Conservation (phyloP, 2,797 vertebrate genomes). For the Astyanax mexicanus region DNA sequence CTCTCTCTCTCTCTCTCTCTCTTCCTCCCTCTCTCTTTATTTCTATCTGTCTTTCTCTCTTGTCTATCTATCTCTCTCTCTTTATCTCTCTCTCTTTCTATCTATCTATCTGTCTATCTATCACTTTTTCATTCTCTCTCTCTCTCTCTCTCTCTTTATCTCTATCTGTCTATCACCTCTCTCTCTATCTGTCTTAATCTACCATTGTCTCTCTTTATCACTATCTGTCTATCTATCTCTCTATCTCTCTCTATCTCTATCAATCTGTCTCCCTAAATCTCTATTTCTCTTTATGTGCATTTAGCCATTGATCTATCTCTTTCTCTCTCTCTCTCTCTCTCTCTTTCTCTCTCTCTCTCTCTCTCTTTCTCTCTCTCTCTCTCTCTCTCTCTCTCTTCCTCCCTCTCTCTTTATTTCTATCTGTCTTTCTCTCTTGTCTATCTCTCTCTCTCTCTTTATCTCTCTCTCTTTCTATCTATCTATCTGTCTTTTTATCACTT, state of each 20-base stretch:
- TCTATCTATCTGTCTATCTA: too few relatives aligned
- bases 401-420: background rate
- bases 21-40: too few relatives aligned
- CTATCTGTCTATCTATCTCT: background rate
- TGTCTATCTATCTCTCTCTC: conserved; percentile 59
- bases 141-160: background rate
- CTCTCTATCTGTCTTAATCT: too few relatives aligned
- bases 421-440: too few relatives aligned
- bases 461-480: background rate
- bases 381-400: background rate
- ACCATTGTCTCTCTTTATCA: background rate
- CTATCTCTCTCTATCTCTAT: background rate
- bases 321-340: conserved; percentile 24
- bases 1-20: too few relatives aligned
- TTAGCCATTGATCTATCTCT: too few relatives aligned
- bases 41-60: too few relatives aligned
- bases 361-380: conserved; percentile 24
- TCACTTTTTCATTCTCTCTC: too few relatives aligned
- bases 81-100: background rate
- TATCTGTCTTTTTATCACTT: too few relatives aligned
- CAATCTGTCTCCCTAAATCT: conserved; percentile 74
- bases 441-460: background rate
- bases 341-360: background rate
- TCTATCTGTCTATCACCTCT: conserved; percentile 35
- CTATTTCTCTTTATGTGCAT: background rate